These are phyloP conservation scores for Schrankia costaestrigalis DNA, from an alignment of 2,888 invertebrate genomes.

Conservation along the genomic window DNA sequence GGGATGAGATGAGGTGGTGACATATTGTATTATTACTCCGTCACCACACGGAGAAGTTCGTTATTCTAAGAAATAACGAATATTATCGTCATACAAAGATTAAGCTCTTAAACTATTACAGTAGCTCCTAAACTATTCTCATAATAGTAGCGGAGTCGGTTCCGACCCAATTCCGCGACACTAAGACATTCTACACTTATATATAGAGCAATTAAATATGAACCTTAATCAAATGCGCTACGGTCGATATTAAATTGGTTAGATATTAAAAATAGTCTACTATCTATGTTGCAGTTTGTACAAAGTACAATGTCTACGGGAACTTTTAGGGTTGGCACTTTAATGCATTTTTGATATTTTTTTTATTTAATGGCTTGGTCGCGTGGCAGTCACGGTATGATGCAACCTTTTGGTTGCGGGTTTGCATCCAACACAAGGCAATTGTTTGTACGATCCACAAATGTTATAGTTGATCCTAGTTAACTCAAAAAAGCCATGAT, in stretches of 20 bases:
- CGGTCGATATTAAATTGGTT: constrained; percentile 19
- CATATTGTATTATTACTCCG: too few species aligned
- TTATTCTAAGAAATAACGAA: too few species aligned
- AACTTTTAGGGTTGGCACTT: constrained; percentile 19
- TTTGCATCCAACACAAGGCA: too few species aligned
- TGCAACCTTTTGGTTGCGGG: too few species aligned
- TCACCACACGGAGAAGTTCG: too few species aligned
- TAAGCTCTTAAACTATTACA: constrained; percentile 15
- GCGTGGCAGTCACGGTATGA: too few species aligned
- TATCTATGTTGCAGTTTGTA: constrained; percentile 33
- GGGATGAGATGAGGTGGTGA: too few species aligned
- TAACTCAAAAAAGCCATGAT: too few species aligned
- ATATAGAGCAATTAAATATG: constrained; percentile 7
- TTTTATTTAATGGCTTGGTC: too few species aligned
- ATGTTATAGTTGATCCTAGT: too few species aligned
- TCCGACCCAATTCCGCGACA: constrained; percentile 52
- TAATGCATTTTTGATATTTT: background rate
- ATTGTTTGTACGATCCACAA: too few species aligned
- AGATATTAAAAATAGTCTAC: constrained; percentile 28
- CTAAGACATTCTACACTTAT: constrained; percentile 18
- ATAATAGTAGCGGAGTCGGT: constrained; percentile 38
- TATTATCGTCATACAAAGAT: too few species aligned
- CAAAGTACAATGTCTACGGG: constrained; percentile 30
- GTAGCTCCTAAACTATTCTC: constrained; percentile 13
- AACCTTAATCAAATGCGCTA: constrained; percentile 20